These are phyloP conservation scores for Euwallacea fornicatus DNA, from an alignment of 1,140 invertebrate genomes.

Conservation along the genomic window DNA sequence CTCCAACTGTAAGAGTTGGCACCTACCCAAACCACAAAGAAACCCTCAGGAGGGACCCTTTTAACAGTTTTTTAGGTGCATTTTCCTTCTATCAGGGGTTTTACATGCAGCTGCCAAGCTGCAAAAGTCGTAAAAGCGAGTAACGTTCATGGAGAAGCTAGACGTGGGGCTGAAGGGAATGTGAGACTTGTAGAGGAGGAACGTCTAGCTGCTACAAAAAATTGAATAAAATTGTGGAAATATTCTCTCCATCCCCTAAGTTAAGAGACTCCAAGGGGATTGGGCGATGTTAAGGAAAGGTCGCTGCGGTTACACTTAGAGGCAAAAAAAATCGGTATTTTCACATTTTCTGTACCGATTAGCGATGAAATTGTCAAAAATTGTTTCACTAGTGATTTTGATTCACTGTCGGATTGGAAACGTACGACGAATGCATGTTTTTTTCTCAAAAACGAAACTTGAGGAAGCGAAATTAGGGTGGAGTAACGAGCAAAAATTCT, in stretches of 20 bases:
- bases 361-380: not conserved
- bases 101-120: conserved; percentile 10
- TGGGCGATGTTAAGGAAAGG: not conserved
- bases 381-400: too few species aligned
- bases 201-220: conserved; percentile 20
- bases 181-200: conserved; percentile 12
- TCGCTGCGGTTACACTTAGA: not conserved
- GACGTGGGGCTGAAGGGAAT: conserved; percentile 11
- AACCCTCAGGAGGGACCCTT: not conserved
- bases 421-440: too few species aligned
- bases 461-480: too few species aligned
- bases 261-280: not conserved
- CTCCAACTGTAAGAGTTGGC: conserved; percentile 18
- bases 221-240: conserved; percentile 26
- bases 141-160: conserved; percentile 14
- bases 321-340: not conserved
- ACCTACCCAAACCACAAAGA: not conserved
- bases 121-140: conserved; percentile 14
- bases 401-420: too few species aligned
- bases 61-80: conserved; percentile 31
- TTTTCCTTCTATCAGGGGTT: conserved; percentile 21
- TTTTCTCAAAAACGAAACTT: too few species aligned
- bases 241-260: conserved; percentile 21
- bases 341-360: not conserved
- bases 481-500: too few species aligned